Evolutionary conservation across 2,888 invertebrate genomes (phyloP).

Genomic region (Drosophila melanosoma): DNA sequence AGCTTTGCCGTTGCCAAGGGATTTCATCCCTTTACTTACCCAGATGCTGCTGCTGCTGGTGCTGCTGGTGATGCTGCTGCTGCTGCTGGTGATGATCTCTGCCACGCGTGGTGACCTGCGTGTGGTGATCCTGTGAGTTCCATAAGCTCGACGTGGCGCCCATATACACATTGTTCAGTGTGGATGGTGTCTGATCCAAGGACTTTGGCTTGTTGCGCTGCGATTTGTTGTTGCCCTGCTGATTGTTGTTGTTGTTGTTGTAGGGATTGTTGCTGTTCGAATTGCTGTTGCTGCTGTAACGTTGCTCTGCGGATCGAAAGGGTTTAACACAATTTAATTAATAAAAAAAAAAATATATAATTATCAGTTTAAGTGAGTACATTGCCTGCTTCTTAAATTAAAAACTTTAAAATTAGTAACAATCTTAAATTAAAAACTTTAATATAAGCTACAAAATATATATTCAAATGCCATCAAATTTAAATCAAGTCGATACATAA

Average conservation of each 20-base stretch:
- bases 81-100: slow-evolving; percentile 78
- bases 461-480: neutral
- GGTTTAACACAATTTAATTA: neutral
- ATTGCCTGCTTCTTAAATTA: neutral
- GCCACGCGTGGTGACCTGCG: slow-evolving; percentile 55
- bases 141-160: slow-evolving; percentile 84
- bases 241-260: slow-evolving; percentile 66
- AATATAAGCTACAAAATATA: neutral
- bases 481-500: neutral
- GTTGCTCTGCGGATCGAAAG: slow-evolving; percentile 64
- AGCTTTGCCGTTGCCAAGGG: slow-evolving; percentile 27
- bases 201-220: slow-evolving; percentile 81
- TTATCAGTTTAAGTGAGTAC: neutral
- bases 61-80: slow-evolving; percentile 68
- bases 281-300: slow-evolving; percentile 78
- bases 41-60: slow-evolving; percentile 59
- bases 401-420: neutral
- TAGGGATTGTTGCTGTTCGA: slow-evolving; percentile 74
- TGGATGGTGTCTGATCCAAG: slow-evolving; percentile 75
- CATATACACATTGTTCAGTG: slow-evolving; percentile 82
- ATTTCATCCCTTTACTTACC: slow-evolving; percentile 66
- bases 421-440: neutral
- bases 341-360: neutral
- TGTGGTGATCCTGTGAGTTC: slow-evolving; percentile 83
- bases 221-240: slow-evolving; percentile 73